Conservation (phyloP, 2,113 vertebrate species). For the Platysteira castanea region DNA sequence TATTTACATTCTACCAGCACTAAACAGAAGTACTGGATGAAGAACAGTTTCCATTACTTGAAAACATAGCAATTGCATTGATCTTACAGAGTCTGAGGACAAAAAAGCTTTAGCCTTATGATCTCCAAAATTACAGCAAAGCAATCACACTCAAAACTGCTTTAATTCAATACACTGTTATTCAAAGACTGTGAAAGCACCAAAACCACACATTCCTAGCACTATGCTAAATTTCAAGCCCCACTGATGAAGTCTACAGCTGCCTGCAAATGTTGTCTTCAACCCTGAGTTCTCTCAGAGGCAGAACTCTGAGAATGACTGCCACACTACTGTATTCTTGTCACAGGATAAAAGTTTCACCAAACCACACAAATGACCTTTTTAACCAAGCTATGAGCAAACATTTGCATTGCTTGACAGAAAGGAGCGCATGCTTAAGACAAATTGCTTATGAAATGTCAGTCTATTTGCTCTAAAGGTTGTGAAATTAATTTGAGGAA, state of each 20-base stretch:
- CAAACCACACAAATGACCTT: background rate
- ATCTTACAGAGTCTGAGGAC: background rate
- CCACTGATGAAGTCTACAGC: background rate
- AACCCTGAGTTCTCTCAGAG: background rate
- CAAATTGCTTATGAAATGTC: background rate
- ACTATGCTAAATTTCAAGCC: background rate
- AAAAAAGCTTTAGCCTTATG: background rate
- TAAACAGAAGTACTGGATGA: background rate
- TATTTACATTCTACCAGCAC: background rate
- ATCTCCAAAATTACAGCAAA: background rate
- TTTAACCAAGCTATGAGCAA: background rate
- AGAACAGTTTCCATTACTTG: background rate
- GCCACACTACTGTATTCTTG: background rate
- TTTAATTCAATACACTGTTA: background rate
- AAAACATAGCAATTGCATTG: background rate
- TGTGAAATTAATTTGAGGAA: background rate
- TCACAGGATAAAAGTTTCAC: background rate
- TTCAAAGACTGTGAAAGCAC: background rate
- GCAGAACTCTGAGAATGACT: background rate
- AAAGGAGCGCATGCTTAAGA: background rate
- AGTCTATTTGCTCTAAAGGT: background rate
- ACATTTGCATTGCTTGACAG: background rate
- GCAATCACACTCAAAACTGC: background rate
- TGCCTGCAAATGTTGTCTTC: background rate
- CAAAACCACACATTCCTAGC: background rate